Evolutionary conservation across 2,888 invertebrate species (phyloP), one percentile per base, ranked within the genome.

Genomic region (Plebejus argus): DNA sequence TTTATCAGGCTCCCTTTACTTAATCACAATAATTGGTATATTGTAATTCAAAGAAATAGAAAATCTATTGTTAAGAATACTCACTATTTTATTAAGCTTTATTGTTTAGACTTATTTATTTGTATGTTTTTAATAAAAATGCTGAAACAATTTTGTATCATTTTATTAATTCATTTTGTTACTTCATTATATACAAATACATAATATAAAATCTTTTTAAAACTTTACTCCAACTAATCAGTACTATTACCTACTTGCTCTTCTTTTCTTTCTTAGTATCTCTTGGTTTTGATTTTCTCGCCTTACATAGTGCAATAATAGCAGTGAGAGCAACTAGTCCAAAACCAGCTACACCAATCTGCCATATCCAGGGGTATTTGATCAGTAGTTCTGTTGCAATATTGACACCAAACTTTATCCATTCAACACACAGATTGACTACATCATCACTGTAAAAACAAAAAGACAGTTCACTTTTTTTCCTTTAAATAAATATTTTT

Each of bases 361-460:
- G 93, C 94, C 94, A 94, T 71, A 94, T 88, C 93, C 93, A 94
- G 15, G 94, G 94, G 83, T 94, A 84, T 82, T 89, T 85, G 1
- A 86, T 84, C 70, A 94, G 84, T 56, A 94, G 83, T 3, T 91
- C 88, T 15, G 93, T 79, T 33, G 87, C 92, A 81, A 89, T 86
- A 28, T 87, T 88, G 45, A 94, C 84, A 76, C 89, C 82, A 70
- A 86, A 85, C 82, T 90, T 91, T 28, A 94, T 87, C 83, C 90
- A 88, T 79, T 90, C 90, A 12, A 94, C 93, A 82, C 90, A 90
- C 91, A 91, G 92, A 79, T 94, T 91, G 8, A 94, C 93, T 35
- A 92, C 76, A 79, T 94, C 94, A 81, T 94, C 94, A 83, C 94
- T 94, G 89, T 71, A 93, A 81, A 76, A 56, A 12, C 1, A 35